phyloP scores from a whole-genome alignment of 2,113 vertebrate genomes.

The Neotoma lepida region DNA sequence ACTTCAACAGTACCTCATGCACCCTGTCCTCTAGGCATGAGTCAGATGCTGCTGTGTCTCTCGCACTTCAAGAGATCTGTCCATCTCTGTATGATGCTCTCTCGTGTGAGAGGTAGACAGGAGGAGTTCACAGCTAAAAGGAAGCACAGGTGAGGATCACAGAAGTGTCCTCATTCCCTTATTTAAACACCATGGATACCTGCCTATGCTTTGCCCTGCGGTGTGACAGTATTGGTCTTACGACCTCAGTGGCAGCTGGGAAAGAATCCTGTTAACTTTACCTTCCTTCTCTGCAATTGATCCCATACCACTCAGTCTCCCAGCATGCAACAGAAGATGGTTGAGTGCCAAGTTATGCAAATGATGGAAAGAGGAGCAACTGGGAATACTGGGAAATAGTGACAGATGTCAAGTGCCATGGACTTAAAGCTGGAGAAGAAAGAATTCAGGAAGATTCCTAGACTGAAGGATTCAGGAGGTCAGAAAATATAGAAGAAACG shows the following conservation, averaged over 20 bases:
- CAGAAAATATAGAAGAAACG: background rate
- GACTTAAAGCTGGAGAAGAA: background rate
- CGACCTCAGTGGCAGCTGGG: background rate
- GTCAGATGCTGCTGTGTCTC: background rate
- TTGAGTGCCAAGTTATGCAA: background rate
- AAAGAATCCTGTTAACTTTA: background rate
- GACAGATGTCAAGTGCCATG: background rate
- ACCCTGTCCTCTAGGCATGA: background rate
- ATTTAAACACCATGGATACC: background rate
- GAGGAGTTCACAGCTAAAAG: background rate
- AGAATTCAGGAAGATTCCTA: background rate
- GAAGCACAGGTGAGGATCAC: background rate
- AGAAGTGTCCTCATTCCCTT: slow-evolving; percentile 1
- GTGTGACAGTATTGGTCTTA: background rate
- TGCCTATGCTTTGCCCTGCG: background rate
- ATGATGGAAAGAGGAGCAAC: background rate
- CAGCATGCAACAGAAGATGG: background rate
- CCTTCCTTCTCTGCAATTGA: background rate
- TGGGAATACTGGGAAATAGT: background rate
- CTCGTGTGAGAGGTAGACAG: background rate
- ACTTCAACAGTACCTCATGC: background rate
- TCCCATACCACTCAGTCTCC: background rate
- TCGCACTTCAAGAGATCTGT: background rate
- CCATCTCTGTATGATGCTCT: background rate
- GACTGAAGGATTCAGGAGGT: background rate